phyloP scores from a whole-genome alignment of 2,113 vertebrate species.

The Melanostigma gelatinosum region DNA sequence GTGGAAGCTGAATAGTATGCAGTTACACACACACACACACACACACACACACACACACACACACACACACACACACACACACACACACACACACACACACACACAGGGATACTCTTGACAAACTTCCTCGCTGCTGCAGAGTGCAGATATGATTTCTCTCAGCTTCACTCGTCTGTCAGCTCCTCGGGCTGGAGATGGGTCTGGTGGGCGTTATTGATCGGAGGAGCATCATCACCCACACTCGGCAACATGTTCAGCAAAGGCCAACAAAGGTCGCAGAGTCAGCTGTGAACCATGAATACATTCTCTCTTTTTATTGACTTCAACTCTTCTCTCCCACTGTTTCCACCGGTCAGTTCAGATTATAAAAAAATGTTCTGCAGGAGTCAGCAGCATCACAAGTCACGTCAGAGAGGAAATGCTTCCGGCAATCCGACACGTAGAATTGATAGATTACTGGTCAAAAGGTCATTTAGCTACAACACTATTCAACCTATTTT shows the following conservation, averaged over 20 bases:
- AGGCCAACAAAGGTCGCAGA: conserved; percentile 59
- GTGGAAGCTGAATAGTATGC: conserved; percentile 43
- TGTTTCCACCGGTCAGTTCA: neutral
- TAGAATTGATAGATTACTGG: conserved; percentile 6
- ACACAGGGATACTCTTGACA: neutral
- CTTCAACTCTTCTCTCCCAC: conserved; percentile 2
- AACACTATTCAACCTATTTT: neutral
- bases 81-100: neutral
- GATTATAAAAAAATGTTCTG: conserved; percentile 5
- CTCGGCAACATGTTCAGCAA: conserved; percentile 48
- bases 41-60: neutral
- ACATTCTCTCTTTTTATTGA: conserved; percentile 41
- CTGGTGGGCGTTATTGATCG: conserved; percentile 59
- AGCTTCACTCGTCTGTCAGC: conserved; percentile 29
- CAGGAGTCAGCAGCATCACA: neutral
- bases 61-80: conserved; percentile 1
- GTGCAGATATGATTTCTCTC: conserved; percentile 11
- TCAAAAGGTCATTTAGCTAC: neutral
- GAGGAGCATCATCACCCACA: conserved; percentile 56
- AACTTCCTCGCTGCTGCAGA: conserved; percentile 33
- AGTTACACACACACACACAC: conserved; percentile 13
- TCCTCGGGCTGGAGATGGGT: conserved; percentile 41
- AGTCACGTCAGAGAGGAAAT: neutral
- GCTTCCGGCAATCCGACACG: neutral
- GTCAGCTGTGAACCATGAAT: conserved; percentile 47